Conservation (phyloP, 2,888 invertebrate genomes). For the Ethmia dodecea region DNA sequence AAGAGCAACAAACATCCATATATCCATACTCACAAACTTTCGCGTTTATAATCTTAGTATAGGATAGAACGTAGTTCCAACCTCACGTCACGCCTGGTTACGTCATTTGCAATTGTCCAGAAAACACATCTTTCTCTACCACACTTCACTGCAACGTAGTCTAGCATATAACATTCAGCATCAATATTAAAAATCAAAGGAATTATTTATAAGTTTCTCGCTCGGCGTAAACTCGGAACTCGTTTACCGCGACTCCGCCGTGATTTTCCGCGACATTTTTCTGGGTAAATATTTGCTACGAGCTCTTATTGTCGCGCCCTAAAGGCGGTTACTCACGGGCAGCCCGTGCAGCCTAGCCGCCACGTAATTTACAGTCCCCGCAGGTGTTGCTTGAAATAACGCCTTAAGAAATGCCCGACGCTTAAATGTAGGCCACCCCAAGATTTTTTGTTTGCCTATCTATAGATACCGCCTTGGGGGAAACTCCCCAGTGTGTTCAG, state of each 20-base stretch:
- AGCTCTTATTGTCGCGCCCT: constrained; percentile 28
- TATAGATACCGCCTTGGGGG: too few species aligned
- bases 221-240: constrained; percentile 4
- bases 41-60: too few species aligned
- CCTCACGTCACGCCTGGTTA: too few species aligned
- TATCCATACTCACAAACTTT: too few species aligned
- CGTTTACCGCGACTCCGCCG: constrained; percentile 1
- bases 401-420: constrained; percentile 14
- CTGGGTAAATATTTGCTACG: constrained; percentile 31
- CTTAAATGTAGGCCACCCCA: neutral
- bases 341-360: constrained; percentile 16
- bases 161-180: too few species aligned
- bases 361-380: constrained; percentile 35
- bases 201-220: constrained; percentile 3
- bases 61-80: too few species aligned
- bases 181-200: constrained; percentile 5
- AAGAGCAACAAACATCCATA: too few species aligned
- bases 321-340: constrained; percentile 28
- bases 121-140: too few species aligned
- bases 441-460: too few species aligned
- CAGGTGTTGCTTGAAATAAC: constrained; percentile 46
- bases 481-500: too few species aligned
- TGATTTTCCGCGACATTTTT: constrained; percentile 24
- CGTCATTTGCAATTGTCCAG: too few species aligned
- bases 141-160: too few species aligned